Evolutionary conservation across 1,140 invertebrate genomes (phyloP), one percentile per base, ranked within the genome.

Genomic region (Drosophila arizonae): DNA sequence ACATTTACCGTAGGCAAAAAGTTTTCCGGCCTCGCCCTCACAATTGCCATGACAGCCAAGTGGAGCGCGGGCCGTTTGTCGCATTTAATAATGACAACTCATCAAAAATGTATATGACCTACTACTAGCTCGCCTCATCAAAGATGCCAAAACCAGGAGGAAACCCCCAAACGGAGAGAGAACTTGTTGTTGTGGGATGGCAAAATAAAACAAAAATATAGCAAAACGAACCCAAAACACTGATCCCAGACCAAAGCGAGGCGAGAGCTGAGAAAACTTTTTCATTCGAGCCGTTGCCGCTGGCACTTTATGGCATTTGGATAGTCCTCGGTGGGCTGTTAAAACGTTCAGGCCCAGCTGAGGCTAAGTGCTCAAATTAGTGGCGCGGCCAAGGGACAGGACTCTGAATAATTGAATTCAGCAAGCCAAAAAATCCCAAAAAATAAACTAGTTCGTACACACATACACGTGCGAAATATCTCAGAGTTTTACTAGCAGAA

Each of bases 41-140:
- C 60, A 46, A 64, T 73, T 79, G 82, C 62, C 55, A 57, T 73
- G 63, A 41, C 65, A 71, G 33, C 26, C 36, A 11, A 39, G 13
- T 33, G 55, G 8, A 21, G 17, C 17, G 13, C 9, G 39, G 28
- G 41, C 43, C 45, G 55, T 66, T 79, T 81, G 68, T 77, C 78
- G 69, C 74, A 72, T 88, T 88, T 84, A 89, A 89, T 88, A 88
- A 88, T 88, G 84, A 88, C 84, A 80, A 76, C 84, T 88, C 84
- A 88, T 88, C 84, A 88, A 88, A 89, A 88, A 88, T 88, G 66
- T 89, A 88, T 88, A 89, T 88, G 84, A 88, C 84, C 84, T 75
- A 88, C 84, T 75, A 88, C 80, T 88, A 88, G 85, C 30, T 46
- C 54, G 56, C n/a, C 72, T 66, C 64, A 68, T 73, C 62, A 76